Evolutionary conservation across 2,113 vertebrate species (phyloP), one percentile per base, ranked within the genome.

Genomic region (Clarias gariepinus): DNA sequence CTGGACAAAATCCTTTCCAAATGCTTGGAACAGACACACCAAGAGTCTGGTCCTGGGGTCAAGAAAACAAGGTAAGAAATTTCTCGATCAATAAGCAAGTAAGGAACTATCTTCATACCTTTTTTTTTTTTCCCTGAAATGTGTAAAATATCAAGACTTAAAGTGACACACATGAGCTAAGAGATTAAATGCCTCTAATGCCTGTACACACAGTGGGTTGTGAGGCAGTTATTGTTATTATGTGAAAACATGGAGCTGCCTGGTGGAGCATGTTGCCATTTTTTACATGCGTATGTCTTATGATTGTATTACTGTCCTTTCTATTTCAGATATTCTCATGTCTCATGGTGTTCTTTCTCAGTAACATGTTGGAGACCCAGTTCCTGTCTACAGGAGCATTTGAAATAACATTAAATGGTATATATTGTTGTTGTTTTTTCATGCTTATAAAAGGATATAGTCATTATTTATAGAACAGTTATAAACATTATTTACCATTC

Each of bases 361-460:
- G 93, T 80, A 95, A 95, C 91, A 95, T 95, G 94, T 85, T 95
- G 90, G 95, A 95, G 92, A 95, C 94, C 8, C 93, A 95, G 89
- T 95, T 95, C 88, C 89, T 95, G 88, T 95, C 95, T 2, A 95
- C 95, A 0, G 94, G 95, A 85, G 95, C 95, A 53, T 95, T 95
- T 36, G 95, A 95, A 86, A 88, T 95, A 87, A 91, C 91, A 2
- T 90, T 95, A 41, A 95, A 95, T 9, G 94, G 95, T 95, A 66
- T 52, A 47, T 47, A 47, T 47, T 47, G 47, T 47, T 47, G 47
- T 57, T 23, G 15, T 55, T 57, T 47, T 18, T 57, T 23, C 71
- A 36, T 73, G n/a, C 66, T 36, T 61, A 25, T 52, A 18, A 74
- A 71, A 47, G 68, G 16, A 9, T 71, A 19, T 71, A 52, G 4